phyloP scores from a whole-genome alignment of 2,888 invertebrate species.

The Machimus atricapillus region DNA sequence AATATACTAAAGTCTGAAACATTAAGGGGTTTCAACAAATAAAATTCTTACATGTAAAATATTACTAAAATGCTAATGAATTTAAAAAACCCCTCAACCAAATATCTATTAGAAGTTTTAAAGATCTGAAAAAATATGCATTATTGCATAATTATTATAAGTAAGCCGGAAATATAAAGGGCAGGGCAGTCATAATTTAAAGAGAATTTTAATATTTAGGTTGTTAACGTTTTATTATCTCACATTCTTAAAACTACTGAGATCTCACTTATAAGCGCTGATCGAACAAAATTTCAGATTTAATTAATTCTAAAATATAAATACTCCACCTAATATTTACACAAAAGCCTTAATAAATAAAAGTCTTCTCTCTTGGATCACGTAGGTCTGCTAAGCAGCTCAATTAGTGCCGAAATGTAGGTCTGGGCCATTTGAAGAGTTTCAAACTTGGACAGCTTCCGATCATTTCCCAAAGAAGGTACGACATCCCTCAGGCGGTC shows the following conservation, averaged over 20 bases:
- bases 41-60: no score
- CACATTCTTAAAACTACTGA: neutral
- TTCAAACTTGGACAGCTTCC: slow-evolving; percentile 78
- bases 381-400: neutral
- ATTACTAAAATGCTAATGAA: no score
- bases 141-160: no score
- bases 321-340: neutral
- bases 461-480: slow-evolving; percentile 73
- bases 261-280: neutral
- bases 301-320: neutral
- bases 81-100: no score
- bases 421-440: slow-evolving; percentile 82
- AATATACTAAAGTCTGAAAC: no score
- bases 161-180: neutral
- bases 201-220: neutral
- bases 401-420: slow-evolving; percentile 70
- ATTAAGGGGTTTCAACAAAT: no score
- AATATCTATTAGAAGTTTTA: no score
- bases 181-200: neutral
- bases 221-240: neutral
- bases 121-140: no score
- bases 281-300: neutral
- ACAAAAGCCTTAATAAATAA: neutral
- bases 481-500: slow-evolving; percentile 75
- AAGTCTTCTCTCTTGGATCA: neutral